Conservation (phyloP, 2,888 invertebrate genomes). For the Drepana falcataria region DNA sequence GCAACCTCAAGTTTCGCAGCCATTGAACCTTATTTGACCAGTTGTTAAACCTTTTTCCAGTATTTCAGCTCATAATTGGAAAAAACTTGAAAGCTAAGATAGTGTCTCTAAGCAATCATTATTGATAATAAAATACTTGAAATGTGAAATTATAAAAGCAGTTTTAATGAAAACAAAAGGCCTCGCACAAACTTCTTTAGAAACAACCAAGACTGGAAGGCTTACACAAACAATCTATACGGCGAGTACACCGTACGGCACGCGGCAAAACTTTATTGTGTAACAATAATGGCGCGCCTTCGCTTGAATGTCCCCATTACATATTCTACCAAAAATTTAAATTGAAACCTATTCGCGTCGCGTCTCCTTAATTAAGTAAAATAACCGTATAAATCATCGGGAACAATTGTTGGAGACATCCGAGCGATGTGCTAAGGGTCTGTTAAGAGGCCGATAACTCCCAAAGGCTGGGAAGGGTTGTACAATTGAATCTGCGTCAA, state of each 20-base stretch:
- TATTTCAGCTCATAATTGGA: no score
- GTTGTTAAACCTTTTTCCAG: no score
- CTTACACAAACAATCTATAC: not conserved
- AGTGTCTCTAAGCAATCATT: no score
- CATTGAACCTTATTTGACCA: no score
- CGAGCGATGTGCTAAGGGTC: not conserved
- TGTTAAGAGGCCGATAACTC: not conserved
- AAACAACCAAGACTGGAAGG: not conserved
- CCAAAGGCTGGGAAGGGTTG: not conserved
- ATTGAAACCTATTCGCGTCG: not conserved
- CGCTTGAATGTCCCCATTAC: not conserved
- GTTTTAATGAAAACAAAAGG: not conserved
- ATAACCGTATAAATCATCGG: not conserved
- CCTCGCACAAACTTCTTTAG: not conserved
- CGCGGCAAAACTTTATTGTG: not conserved
- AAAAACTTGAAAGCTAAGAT: no score
- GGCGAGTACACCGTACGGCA: not conserved
- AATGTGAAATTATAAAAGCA: no score
- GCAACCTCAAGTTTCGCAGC: no score
- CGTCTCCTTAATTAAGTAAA: not conserved
- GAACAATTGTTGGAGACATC: not conserved
- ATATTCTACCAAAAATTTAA: not conserved
- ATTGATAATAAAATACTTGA: no score
- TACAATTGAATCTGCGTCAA: not conserved
- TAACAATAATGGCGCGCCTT: not conserved